These are phyloP conservation scores for Hypocryptadius cinnamomeus DNA, from an alignment of 2,113 vertebrate genomes.

Conservation along the genomic window DNA sequence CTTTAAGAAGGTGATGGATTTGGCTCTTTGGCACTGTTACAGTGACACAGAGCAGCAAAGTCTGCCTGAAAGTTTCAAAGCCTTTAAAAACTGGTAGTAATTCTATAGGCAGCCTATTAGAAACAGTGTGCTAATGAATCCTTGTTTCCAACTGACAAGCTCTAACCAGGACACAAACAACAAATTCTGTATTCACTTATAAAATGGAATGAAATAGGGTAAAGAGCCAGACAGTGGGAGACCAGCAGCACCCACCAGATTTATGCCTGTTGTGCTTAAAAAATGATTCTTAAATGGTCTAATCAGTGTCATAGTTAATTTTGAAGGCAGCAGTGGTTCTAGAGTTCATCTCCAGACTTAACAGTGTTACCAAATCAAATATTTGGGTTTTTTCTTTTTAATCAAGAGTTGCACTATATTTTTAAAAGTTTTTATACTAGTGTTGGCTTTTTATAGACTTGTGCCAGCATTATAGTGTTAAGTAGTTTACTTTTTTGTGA, in stretches of 20 bases:
- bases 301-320: background rate
- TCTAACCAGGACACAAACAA: background rate
- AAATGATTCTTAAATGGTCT: background rate
- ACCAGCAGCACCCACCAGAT: background rate
- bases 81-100: background rate
- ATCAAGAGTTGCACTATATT: background rate
- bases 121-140: background rate
- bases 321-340: background rate
- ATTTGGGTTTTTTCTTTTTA: background rate
- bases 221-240: background rate
- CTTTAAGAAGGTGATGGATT: background rate
- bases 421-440: background rate
- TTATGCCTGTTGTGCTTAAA: background rate
- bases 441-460: background rate
- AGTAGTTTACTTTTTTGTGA: background rate
- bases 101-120: background rate
- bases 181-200: background rate
- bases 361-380: background rate
- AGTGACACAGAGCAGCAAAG: background rate
- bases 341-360: background rate
- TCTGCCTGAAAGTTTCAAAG: background rate
- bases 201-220: background rate
- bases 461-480: background rate
- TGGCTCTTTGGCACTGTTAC: background rate
- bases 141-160: background rate